Evolutionary conservation across 2,888 invertebrate genomes (phyloP).

Genomic region (Brachyptera putata): DNA sequence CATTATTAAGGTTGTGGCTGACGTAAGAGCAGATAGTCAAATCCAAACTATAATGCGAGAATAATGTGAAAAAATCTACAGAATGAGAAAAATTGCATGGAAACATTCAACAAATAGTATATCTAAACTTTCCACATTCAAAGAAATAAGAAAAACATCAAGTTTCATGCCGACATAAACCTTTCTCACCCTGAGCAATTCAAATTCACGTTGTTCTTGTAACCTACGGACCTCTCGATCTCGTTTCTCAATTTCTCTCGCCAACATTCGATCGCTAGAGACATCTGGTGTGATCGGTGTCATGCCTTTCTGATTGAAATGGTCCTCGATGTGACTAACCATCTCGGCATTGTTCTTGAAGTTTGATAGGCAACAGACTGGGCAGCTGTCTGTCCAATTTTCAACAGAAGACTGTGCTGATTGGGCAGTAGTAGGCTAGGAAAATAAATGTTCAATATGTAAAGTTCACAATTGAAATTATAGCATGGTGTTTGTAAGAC

Average conservation of each 20-base stretch:
- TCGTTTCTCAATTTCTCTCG: conserved; percentile 52
- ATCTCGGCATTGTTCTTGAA: conserved; percentile 53
- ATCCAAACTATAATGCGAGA: no score
- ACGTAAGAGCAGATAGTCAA: no score
- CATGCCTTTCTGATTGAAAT: conserved; percentile 55
- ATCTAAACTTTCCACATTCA: no score
- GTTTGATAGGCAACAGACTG: conserved; percentile 46
- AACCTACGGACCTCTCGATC: conserved; percentile 65
- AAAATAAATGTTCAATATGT: neutral
- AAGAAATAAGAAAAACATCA: neutral
- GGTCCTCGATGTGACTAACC: conserved; percentile 73
- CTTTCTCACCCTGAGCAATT: conserved; percentile 58
- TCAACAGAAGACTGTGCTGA: conserved; percentile 39
- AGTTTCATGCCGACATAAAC: no score
- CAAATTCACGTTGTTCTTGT: conserved; percentile 76
- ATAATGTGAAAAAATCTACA: neutral
- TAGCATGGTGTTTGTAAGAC: no score
- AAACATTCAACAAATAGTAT: neutral
- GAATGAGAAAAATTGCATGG: neutral
- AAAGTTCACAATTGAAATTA: no score
- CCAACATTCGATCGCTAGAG: conserved; percentile 50
- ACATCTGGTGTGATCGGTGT: conserved; percentile 47
- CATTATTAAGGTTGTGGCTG: no score
- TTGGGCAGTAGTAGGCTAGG: conserved; percentile 25
- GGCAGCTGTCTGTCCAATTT: conserved; percentile 44